Evolutionary conservation across 2,797 vertebrate genomes (phyloP).

Genomic region (Sebastes diploproa): DNA sequence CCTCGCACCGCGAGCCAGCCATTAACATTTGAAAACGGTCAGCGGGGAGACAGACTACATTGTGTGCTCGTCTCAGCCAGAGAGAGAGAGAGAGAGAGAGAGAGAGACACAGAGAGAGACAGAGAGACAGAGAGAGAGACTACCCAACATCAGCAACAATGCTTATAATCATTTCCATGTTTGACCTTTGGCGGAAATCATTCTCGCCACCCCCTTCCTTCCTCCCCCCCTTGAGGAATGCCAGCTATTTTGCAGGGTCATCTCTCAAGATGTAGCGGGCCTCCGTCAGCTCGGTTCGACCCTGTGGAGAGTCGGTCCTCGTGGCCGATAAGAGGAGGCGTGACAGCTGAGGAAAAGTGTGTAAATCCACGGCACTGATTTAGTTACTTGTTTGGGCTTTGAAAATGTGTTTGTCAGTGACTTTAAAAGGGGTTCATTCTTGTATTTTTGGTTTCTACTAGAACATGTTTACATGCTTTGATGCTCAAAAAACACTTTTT

Average conservation of each 20-base stretch:
- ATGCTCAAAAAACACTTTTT: too few relatives aligned
- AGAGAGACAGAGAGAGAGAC: background rate
- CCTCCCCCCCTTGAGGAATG: slow-evolving; percentile 46
- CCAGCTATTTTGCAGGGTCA: slow-evolving; percentile 55
- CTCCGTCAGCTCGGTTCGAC: background rate
- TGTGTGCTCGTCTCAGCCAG: slow-evolving; percentile 38
- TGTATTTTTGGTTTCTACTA: fast-evolving
- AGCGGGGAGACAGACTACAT: slow-evolving; percentile 47
- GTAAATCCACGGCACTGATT: background rate
- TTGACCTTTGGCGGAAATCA: slow-evolving; percentile 54
- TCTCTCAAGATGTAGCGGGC: slow-evolving; percentile 28
- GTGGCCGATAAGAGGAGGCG: slow-evolving; percentile 29
- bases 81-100: background rate
- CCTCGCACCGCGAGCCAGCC: slow-evolving; percentile 41
- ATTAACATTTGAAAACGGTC: slow-evolving; percentile 71
- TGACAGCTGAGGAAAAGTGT: slow-evolving; percentile 36
- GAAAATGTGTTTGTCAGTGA: background rate
- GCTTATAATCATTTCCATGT: slow-evolving; percentile 64
- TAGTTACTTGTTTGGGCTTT: background rate
- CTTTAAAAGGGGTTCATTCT: too few relatives aligned
- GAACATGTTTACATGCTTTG: too few relatives aligned
- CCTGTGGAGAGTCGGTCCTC: background rate
- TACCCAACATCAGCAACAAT: slow-evolving; percentile 43
- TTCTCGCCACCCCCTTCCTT: background rate
- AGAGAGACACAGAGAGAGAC: background rate